These are phyloP conservation scores for Oncorhynchus mykiss DNA, from an alignment of 2,113 vertebrate species.

Conservation along the genomic window DNA sequence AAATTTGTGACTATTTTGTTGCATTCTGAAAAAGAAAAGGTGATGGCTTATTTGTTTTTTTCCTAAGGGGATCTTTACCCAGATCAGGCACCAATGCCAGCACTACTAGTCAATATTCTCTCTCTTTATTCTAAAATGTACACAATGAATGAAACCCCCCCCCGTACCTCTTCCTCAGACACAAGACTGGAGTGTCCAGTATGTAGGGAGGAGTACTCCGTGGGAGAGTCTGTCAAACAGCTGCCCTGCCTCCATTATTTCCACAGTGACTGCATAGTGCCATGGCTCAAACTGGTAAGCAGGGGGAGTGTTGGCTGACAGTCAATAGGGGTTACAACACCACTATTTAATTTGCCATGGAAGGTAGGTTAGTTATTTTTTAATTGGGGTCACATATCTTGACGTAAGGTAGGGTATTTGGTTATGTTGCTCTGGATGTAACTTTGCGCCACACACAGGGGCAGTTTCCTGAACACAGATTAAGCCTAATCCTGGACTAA, in stretches of 20 bases:
- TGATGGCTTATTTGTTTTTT: no score
- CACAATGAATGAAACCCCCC: neutral
- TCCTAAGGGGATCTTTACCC: no score
- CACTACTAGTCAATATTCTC: no score
- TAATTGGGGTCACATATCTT: constrained; percentile 6
- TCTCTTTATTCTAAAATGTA: neutral
- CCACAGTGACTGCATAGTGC: constrained; percentile 92
- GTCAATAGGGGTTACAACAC: constrained; percentile 5
- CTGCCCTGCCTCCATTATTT: constrained; percentile 91
- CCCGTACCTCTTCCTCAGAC: constrained; percentile 65
- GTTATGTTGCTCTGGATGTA: no score
- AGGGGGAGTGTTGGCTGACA: constrained; percentile 9
- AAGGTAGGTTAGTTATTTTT: constrained; percentile 7
- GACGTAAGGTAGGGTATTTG: neutral
- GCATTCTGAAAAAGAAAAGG: no score
- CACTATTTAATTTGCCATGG: constrained; percentile 4
- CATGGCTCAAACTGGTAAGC: constrained; percentile 93
- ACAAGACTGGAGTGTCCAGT: constrained; percentile 87
- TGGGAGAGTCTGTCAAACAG: constrained; percentile 84
- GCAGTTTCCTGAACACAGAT: no score
- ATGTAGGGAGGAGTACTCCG: constrained; percentile 86
- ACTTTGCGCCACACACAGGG: no score
- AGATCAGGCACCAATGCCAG: no score
- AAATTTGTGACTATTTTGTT: no score
- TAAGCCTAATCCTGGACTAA: no score